A percentile compares a stretch with the other conserved stretches of the same genome.
Conservation (phyloP, 2,113 vertebrate genomes). For the Alethe diademata region DNA sequence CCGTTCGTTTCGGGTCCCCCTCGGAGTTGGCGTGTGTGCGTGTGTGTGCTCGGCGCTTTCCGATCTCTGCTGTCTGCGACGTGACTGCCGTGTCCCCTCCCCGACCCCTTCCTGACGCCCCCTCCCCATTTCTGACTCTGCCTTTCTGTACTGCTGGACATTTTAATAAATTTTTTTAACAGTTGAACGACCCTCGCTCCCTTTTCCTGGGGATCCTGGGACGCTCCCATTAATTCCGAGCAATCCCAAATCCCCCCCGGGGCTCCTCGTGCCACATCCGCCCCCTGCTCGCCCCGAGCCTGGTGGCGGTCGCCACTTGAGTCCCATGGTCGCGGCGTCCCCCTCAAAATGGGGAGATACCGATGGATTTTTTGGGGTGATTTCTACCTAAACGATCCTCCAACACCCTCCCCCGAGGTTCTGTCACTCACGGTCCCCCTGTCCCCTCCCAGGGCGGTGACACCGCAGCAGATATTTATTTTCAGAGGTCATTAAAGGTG, state of each 20-base stretch:
- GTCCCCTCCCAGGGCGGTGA: not conserved
- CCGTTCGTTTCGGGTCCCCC: not conserved
- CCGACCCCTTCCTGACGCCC: not conserved
- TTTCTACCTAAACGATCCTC: too few species aligned
- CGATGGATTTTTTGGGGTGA: not conserved
- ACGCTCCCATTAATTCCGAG: not conserved
- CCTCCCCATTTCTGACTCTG: conserved; percentile 60
- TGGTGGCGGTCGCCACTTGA: not conserved
- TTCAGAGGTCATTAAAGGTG: fast-evolving
- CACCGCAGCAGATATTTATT: not conserved
- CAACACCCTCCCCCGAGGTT: fast-evolving
- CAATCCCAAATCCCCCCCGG: not conserved
- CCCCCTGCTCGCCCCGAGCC: not conserved
- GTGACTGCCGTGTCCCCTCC: conserved; percentile 43
- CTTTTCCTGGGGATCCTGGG: not conserved
- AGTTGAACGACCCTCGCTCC: not conserved
- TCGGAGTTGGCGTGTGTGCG: conserved; percentile 1
- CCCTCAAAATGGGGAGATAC: not conserved
- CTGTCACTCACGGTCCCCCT: not conserved
- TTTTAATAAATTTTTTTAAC: conserved; percentile 85
- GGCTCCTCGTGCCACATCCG: not conserved
- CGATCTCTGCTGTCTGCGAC: conserved; percentile 33
- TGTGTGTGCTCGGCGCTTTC: conserved; percentile 7
- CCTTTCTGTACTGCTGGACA: conserved; percentile 77
- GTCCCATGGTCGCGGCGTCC: too few species aligned